Evolutionary conservation across 1,140 invertebrate genomes (phyloP), one percentile per base, ranked within the genome.

Genomic region (Drosophila erecta): DNA sequence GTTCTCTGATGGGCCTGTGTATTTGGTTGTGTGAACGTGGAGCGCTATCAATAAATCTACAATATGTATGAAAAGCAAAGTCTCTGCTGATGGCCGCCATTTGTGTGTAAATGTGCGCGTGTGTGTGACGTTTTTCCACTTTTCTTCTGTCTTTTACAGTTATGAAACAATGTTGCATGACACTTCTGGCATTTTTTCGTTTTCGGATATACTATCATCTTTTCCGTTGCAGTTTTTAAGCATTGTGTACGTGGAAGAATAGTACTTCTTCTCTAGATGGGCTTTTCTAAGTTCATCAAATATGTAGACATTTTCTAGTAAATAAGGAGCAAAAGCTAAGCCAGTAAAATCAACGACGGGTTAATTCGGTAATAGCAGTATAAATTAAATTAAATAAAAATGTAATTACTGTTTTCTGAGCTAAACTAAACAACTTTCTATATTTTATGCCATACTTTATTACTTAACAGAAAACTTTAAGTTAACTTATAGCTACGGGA

Each of bases 41-140:
- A 44, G 50, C 46, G 61, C 73, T 61, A 81, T 81, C 79, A 81
- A 81, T 81, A 81, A 81, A 81, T 81, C 79, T 77, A 62, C 72
- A 65, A 81, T 66, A 73, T 80, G 62, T 81, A 71, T 76, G 66
- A 58, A 65, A 57, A 43, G 78, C 50, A 70, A 81, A 81, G 58
- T 75, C 69, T 54, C 71, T 58, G 59, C 43, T 59, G 41, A 44
- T 50, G 67, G 51, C 70, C 43, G 47, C 53, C 56, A 79, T 75
- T 65, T 79, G 56, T 51, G 58, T 79, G 33, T 55, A 37, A n/a
- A 14, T 70, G 44, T 30, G 17, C 35, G 44, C 27, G 46, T 50
- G 65, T 37, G 30, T 22, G 44, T 33, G 67, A 50, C 46, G 51
- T 59, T 50, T 58, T 24, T 15, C 40, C 38, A 37, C 40, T 20